phyloP scores from a whole-genome alignment of 2,888 invertebrate genomes.

The Spodoptera exigua region DNA sequence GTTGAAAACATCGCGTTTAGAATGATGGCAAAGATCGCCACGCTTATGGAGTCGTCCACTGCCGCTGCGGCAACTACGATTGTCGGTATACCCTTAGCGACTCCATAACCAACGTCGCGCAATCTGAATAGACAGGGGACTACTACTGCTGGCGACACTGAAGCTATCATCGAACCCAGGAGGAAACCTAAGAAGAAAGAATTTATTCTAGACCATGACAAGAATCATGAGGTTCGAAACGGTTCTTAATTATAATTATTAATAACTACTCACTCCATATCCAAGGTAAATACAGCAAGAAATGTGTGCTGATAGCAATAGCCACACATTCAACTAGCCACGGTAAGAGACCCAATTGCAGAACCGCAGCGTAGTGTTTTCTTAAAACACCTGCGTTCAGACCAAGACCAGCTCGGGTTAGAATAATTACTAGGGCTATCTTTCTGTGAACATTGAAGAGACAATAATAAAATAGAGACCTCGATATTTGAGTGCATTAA shows the following conservation, averaged over 20 bases:
- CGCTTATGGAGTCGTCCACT: slow-evolving; percentile 97
- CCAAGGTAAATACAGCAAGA: slow-evolving; percentile 93
- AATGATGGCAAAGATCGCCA: slow-evolving; percentile 95
- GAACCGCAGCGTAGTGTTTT: slow-evolving; percentile 91
- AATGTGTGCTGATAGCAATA: slow-evolving; percentile 90
- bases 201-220: background rate
- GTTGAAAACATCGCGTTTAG: slow-evolving; percentile 94
- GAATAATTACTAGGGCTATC: slow-evolving; percentile 94
- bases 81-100: slow-evolving; percentile 96
- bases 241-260: no score
- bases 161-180: slow-evolving; percentile 94
- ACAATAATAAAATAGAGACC: background rate
- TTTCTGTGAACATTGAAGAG: slow-evolving; percentile 87
- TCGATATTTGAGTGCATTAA: background rate
- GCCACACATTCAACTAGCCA: slow-evolving; percentile 93
- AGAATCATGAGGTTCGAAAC: no score
- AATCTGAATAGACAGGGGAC: slow-evolving; percentile 95
- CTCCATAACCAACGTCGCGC: slow-evolving; percentile 93
- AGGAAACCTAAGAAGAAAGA: slow-evolving; percentile 84
- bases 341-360: slow-evolving; percentile 93
- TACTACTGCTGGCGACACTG: slow-evolving; percentile 97
- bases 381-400: slow-evolving; percentile 93
- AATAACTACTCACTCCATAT: slow-evolving; percentile 90
- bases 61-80: slow-evolving; percentile 96
- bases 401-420: slow-evolving; percentile 95